Conservation (phyloP, 2,797 vertebrate genomes). For the Leucoraja ocellata region DNA sequence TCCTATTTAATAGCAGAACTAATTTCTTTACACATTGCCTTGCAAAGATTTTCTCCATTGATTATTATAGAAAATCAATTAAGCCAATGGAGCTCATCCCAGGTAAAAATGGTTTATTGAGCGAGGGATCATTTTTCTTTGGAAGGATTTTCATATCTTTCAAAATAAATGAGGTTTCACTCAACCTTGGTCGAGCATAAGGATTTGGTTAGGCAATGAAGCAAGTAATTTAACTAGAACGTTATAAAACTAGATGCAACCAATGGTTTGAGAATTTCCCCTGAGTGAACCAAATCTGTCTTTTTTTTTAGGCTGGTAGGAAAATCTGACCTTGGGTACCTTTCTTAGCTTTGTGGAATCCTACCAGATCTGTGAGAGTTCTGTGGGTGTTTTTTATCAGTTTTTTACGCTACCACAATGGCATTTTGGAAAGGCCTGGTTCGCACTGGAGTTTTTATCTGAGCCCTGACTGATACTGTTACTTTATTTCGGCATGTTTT, state of each 20-base stretch:
- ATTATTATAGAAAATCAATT: background rate
- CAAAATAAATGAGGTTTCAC: background rate
- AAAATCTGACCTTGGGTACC: background rate
- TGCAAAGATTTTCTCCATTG: background rate
- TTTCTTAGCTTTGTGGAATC: background rate
- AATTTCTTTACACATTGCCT: background rate
- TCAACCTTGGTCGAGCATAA: background rate
- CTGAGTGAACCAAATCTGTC: background rate
- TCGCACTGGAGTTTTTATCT: background rate
- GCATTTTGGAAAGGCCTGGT: background rate
- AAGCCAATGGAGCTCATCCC: background rate
- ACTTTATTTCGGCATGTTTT: too few relatives aligned
- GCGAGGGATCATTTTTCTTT: background rate
- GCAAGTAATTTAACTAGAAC: background rate
- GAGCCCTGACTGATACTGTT: background rate
- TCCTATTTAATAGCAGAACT: background rate
- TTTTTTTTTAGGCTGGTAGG: background rate
- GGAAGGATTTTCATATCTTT: background rate
- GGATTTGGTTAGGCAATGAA: background rate
- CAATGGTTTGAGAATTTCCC: background rate
- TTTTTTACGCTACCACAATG: background rate
- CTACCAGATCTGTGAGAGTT: background rate
- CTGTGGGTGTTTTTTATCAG: background rate
- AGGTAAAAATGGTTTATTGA: background rate
- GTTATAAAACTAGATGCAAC: background rate